A percentile compares a stretch with the other conserved stretches of the same genome.
Evolutionary conservation across 2,797 vertebrate species (phyloP).

Genomic region (Microctenopoma lineatum): DNA sequence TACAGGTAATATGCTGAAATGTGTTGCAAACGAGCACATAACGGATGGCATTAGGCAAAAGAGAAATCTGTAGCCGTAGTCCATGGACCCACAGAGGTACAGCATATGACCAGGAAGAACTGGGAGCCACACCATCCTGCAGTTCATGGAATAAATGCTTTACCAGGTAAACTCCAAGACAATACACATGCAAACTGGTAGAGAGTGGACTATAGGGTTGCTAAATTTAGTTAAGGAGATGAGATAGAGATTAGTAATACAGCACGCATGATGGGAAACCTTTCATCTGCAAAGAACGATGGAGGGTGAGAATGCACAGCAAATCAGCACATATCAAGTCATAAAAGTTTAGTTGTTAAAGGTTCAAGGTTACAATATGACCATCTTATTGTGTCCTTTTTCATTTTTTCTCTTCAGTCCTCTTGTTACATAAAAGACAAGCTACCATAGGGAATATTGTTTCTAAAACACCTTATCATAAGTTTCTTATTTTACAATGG

Average conservation of each 20-base stretch:
- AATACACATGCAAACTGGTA: neutral
- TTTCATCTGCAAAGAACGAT: neutral
- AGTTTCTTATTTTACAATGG: constrained; percentile 19
- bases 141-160: too few relatives aligned
- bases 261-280: neutral
- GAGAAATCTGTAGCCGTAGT: too few relatives aligned
- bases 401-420: neutral
- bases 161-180: too few relatives aligned
- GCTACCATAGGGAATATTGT: neutral
- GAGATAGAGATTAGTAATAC: too few relatives aligned
- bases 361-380: constrained; percentile 28
- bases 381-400: neutral
- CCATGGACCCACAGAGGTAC: too few relatives aligned
- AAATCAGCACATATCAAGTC: constrained; percentile 10
- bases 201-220: neutral
- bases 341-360: constrained; percentile 18
- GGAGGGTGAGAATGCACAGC: neutral
- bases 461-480: constrained; percentile 29
- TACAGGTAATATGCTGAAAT: too few relatives aligned
- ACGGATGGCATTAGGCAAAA: too few relatives aligned
- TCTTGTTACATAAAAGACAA: constrained; percentile 13
- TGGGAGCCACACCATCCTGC: too few relatives aligned
- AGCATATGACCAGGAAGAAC: too few relatives aligned
- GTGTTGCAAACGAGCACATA: too few relatives aligned
- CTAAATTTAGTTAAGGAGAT: neutral